Base-by-base conservation (phyloP, 2,888 invertebrate genomes). In the Eremobia ochroleuca region DNA sequence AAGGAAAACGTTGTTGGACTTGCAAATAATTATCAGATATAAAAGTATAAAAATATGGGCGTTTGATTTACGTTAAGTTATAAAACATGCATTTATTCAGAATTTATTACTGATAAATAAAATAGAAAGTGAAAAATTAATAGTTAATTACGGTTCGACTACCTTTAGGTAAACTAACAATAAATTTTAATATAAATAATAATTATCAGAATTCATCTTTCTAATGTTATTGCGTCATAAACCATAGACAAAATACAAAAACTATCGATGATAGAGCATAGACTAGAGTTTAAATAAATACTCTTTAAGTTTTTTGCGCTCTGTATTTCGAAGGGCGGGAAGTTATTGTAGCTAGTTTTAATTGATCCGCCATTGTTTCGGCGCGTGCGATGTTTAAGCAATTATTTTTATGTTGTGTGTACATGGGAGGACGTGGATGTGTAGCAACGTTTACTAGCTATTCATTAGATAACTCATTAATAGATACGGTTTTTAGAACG, bases 371-470 rank as follows among this genome's bases (percentile, higher is more conserved):
- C 76, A 85, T 80, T 84, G 85, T 87, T 79, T 79, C 49, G 73
- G 85, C 82, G 77, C 86, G 86, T 84, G 88, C 83, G 76, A 73
- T 73, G 81, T 81, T 79, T 76, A 79, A 69, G 58, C 78, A 88
- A 85, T 88, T 87, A 88, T 76, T 76, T 85, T 83, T 85, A 87
- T 87, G 74, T 77, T 65, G 76, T 83, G 78, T 80, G 61, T 82
- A 84, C 77, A 83, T 78, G 58, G 74, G 49, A 81, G 64, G 71
- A 68, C 49, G 37, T 76, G 61, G 31, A 77, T 81, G 70, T 85
- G 70, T 70, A 73, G 73, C n/a, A n/a, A 73, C 9, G 40, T 58
- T 70, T 68, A 73, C 66, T 73, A 46, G 40, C 31, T 67, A 80
- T 70, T 71, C 43, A 49, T 71, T 55, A 62, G 82, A 82, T 69